Percentiles rank a stretch among this genome's conserved stretches.
Evolutionary conservation across 2,113 vertebrate species (phyloP).

Genomic region (Progne subis): DNA sequence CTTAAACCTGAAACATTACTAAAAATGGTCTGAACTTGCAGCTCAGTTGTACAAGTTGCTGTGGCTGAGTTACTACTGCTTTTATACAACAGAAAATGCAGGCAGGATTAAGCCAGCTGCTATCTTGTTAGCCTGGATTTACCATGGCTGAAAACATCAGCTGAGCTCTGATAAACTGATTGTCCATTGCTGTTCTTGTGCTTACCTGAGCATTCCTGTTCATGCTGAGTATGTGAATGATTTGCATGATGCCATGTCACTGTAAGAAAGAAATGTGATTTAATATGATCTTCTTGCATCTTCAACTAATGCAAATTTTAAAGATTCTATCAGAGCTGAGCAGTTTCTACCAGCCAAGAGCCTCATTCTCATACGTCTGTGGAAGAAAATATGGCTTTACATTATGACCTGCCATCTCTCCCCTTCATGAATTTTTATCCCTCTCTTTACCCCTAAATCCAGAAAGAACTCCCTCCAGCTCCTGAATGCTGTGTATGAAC

Average conservation of each 20-base stretch:
- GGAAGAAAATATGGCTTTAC: not conserved
- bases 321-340: not conserved
- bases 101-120: not conserved
- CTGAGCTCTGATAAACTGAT: not conserved
- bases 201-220: not conserved
- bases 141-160: not conserved
- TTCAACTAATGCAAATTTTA: not conserved
- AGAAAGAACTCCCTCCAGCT: not conserved
- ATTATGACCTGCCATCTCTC: not conserved
- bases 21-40: not conserved
- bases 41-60: not conserved
- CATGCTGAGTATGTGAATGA: not conserved
- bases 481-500: not conserved
- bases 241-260: not conserved
- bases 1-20: not conserved
- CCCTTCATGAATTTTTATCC: not conserved
- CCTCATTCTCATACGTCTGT: not conserved
- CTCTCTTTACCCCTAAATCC: not conserved
- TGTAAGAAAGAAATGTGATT: not conserved
- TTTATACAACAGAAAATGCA: not conserved
- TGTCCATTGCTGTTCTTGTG: not conserved
- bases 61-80: not conserved
- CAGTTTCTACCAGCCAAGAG: not conserved
- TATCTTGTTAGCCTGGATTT: not conserved
- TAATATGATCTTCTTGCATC: not conserved